Base-by-base conservation (phyloP, 2,113 vertebrate species). In the Cochlearius cochlearius region DNA sequence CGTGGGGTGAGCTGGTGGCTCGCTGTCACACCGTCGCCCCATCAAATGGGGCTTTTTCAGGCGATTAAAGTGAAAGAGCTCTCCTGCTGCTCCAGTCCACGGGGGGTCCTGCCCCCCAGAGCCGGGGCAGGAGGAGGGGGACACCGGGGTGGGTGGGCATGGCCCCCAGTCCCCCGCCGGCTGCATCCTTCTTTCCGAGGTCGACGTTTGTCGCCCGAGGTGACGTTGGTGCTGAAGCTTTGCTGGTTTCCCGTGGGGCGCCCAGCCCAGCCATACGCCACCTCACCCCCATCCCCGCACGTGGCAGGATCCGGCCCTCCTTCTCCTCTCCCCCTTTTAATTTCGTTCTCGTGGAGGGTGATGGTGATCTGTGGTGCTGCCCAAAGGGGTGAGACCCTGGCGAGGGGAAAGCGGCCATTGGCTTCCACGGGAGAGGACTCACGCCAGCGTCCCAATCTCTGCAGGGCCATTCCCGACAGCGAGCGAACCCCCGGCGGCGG, bases 241-340 rank as follows among this genome's bases (percentile, higher is more conserved):
- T 36, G 4, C 13, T 10, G 50, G 38, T 67, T 43, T n/a, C 2
- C 53, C 27, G 56, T 0, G 0, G 88, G 41, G 68, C 3, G 4
- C 68, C 58, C 63, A 78, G 84, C 76, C 17, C 67, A 62, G 81
- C 74, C 62, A 4, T 11, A 3, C 9, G 26, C 27, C 78, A 69
- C 0, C 3, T 1, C 36, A 41, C 10, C 34, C 39, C 59, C 71
- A 30, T 3, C 16, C 75, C 36, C 1, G 5, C 0, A 1, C 23
- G 36, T 5, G 15, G 50, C 50, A 27, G 47, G 50, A 20, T 41
- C 32, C 1, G 4, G 1, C 29, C 22, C 29, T 53, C 49, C 72
- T 82, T 2, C 68, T 45, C 25, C 58, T 47, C 63, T 47, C 20
- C 25, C 5, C 9, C 7, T 34, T 52, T 32, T 1, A 4, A 15